phyloP scores from a whole-genome alignment of 2,113 vertebrate genomes.

The Hydropotes inermis region DNA sequence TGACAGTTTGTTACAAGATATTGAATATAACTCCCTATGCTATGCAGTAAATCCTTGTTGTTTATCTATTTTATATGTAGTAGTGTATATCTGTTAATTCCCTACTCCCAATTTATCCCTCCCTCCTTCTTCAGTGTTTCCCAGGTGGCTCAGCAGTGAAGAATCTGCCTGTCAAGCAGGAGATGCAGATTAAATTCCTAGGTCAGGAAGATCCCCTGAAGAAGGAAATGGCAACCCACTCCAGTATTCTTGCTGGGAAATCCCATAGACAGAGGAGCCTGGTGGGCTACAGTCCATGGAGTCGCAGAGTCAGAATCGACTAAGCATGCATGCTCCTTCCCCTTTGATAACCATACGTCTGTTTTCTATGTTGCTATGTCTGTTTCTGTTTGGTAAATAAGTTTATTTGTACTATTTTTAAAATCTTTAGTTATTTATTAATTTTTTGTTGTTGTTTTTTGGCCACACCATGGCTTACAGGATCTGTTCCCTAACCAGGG shows the following conservation, averaged over 20 bases:
- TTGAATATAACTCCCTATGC: neutral
- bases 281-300: neutral
- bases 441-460: neutral
- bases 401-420: neutral
- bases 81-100: neutral
- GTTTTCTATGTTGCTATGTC: neutral
- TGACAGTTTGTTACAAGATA: neutral
- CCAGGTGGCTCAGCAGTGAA: neutral
- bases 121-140: neutral
- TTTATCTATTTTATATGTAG: neutral
- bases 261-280: neutral
- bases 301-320: neutral
- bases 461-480: neutral
- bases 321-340: neutral
- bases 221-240: neutral
- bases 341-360: neutral
- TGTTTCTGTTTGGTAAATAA: neutral
- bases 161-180: neutral
- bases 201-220: neutral
- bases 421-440: neutral
- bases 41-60: neutral
- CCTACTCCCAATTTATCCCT: neutral
- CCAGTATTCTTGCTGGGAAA: neutral
- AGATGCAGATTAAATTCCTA: neutral
- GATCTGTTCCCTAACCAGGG: neutral